Conservation (phyloP, 2,113 vertebrate species). For the Dicerorhinus sumatrensis region DNA sequence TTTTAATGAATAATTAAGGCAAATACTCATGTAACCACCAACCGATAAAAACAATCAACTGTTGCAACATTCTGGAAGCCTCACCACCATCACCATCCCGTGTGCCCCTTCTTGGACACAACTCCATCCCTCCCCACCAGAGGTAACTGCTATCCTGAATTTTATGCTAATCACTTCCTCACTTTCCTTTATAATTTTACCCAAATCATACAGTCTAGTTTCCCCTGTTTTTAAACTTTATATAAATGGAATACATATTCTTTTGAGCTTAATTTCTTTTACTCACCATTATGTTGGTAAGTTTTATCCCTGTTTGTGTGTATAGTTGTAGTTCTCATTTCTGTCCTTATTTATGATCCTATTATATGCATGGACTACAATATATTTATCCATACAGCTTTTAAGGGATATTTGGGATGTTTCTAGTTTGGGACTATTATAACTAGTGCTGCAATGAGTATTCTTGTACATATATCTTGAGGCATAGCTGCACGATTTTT, state of each 20-base stretch:
- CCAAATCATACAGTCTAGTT: background rate
- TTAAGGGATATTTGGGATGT: background rate
- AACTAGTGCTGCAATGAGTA: background rate
- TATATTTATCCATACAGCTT: background rate
- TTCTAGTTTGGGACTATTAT: background rate
- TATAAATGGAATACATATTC: background rate
- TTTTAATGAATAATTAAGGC: background rate
- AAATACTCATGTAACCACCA: background rate
- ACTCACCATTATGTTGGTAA: background rate
- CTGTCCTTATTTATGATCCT: background rate
- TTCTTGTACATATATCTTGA: background rate
- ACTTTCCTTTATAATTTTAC: background rate
- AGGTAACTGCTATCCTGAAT: background rate
- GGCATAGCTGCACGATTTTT: background rate
- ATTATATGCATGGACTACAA: background rate
- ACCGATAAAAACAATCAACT: background rate
- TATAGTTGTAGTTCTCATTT: background rate
- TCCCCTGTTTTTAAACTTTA: background rate
- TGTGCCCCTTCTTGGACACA: background rate
- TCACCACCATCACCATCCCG: too few species aligned
- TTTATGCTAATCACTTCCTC: background rate
- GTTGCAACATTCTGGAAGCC: background rate
- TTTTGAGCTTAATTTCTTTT: background rate
- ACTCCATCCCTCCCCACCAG: background rate
- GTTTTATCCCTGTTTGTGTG: background rate